These are phyloP conservation scores for Ptychodera flava DNA, from an alignment of 35 echinoderm and acorn worm genomes.

Conservation along the genomic window DNA sequence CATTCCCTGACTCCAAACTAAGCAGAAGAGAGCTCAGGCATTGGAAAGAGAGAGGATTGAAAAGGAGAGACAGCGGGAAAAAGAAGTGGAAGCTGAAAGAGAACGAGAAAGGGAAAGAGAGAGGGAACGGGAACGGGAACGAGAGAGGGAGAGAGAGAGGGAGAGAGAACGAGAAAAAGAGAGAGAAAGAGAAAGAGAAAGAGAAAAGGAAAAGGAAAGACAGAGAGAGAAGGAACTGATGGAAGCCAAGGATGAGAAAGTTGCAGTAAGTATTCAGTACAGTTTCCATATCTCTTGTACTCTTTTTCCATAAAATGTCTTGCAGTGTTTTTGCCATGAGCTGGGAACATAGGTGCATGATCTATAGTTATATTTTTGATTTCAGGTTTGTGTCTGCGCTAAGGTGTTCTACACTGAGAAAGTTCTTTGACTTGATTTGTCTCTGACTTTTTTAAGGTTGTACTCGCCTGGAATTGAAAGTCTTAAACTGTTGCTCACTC, in stretches of 20 bases:
- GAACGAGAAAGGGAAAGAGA: constrained; percentile 11
- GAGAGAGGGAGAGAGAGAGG: constrained; percentile 25
- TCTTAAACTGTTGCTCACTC: no score
- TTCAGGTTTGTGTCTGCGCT: no score
- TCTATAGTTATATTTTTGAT: no score
- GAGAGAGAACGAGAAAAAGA: constrained; percentile 27
- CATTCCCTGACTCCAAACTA: constrained; percentile 44
- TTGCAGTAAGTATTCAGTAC: constrained; percentile 49
- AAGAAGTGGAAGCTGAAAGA: constrained; percentile 31
- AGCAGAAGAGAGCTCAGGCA: constrained; percentile 28
- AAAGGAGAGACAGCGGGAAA: neutral
- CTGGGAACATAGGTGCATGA: no score
- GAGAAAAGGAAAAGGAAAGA: constrained; percentile 44
- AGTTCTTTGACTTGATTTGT: no score
- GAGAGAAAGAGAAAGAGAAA: neutral
- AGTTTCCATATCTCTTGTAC: no score
- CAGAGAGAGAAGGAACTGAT: constrained; percentile 52
- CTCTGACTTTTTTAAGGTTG: no score
- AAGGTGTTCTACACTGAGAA: no score
- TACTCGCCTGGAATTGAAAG: no score
- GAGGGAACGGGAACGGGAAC: constrained; percentile 4
- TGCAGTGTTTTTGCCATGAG: no score
- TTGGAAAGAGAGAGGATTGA: neutral
- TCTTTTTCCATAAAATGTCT: no score
- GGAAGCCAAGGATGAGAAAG: constrained; percentile 51